A percentile compares a stretch with the other conserved stretches of the same genome.
phyloP scores from a whole-genome alignment of 2,113 vertebrate species.

The Anthoscopus minutus region DNA sequence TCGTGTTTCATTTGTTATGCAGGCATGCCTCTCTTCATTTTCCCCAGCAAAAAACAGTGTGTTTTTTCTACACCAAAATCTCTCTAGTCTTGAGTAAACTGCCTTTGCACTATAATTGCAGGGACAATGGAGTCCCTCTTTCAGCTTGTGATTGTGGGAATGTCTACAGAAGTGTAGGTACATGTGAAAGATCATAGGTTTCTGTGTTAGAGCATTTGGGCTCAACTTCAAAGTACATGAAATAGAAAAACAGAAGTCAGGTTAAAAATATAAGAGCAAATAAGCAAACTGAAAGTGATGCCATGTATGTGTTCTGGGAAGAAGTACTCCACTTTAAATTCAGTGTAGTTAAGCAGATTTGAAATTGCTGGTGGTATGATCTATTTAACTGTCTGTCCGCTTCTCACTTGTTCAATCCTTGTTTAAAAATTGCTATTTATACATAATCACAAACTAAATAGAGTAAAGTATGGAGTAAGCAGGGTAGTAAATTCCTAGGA shows the following conservation, averaged over 20 bases:
- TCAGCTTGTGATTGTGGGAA: not conserved
- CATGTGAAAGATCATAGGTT: not conserved
- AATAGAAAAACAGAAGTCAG: not conserved
- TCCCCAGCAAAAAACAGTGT: accelerated
- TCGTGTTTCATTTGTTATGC: not conserved
- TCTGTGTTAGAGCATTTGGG: not conserved
- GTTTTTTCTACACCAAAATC: not conserved
- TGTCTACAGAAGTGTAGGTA: not conserved
- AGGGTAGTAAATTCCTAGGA: not conserved
- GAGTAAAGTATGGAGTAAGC: not conserved
- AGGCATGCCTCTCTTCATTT: not conserved
- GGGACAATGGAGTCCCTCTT: not conserved
- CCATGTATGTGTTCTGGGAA: not conserved
- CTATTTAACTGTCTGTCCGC: not conserved
- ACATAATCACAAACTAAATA: not conserved
- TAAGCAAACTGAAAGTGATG: not conserved
- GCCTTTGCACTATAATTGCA: not conserved
- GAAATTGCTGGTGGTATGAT: not conserved
- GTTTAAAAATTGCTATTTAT: not conserved
- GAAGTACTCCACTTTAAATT: not conserved
- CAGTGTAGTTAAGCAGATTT: not conserved
- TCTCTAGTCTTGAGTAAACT: not conserved
- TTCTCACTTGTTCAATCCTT: not conserved
- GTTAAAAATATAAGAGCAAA: not conserved
- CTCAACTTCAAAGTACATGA: not conserved